phyloP scores from a whole-genome alignment of 2,113 vertebrate genomes.

The Chitala chitala region DNA sequence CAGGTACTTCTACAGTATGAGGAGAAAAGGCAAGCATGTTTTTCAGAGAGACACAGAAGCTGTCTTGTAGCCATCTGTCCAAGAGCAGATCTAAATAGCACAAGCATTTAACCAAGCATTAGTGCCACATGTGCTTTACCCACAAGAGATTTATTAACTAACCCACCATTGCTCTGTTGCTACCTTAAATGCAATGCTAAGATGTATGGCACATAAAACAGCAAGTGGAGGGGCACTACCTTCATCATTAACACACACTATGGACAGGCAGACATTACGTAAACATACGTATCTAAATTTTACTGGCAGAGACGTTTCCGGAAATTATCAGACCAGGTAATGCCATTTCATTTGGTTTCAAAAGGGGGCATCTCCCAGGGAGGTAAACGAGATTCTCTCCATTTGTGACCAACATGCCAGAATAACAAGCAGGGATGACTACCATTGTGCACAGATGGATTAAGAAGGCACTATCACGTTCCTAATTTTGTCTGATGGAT shows the following conservation, averaged over 20 bases:
- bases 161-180: background rate
- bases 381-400: background rate
- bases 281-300: background rate
- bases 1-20: background rate
- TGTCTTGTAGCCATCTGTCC: slow-evolving; percentile 46
- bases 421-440: no score
- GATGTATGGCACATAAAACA: background rate
- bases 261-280: no score
- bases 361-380: background rate
- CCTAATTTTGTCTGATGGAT: background rate
- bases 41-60: slow-evolving; percentile 16
- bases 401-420: no score
- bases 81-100: slow-evolving; percentile 46
- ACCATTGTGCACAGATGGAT: no score
- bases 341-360: background rate
- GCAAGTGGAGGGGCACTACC: no score
- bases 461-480: background rate
- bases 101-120: slow-evolving; percentile 45
- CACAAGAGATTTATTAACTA: slow-evolving; percentile 25
- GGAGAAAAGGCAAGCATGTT: background rate
- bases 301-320: no score
- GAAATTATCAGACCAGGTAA: no score
- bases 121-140: slow-evolving; percentile 31
- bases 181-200: slow-evolving; percentile 17
- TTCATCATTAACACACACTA: background rate